phyloP scores from a whole-genome alignment of 2,113 vertebrate genomes.

The Alethe diademata region DNA sequence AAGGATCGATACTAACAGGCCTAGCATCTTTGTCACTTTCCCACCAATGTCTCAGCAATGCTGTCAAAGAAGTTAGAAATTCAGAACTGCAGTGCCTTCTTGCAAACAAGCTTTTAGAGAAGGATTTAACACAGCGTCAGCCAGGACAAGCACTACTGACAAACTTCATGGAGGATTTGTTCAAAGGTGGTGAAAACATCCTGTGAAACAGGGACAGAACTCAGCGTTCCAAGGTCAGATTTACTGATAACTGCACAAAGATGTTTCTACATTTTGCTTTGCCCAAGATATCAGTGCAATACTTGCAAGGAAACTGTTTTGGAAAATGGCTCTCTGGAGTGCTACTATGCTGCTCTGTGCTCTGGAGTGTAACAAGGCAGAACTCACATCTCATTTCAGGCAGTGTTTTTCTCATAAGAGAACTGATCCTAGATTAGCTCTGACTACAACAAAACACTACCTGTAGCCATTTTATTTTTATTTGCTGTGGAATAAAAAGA shows the following conservation, averaged over 20 bases:
- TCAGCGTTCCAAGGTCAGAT: not conserved
- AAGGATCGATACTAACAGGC: accelerated
- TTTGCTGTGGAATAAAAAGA: not conserved
- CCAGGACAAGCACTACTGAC: not conserved
- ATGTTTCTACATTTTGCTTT: not conserved
- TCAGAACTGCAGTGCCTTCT: not conserved
- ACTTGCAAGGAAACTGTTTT: not conserved
- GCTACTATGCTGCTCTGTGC: not conserved
- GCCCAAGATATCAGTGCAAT: not conserved
- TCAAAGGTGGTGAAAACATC: not conserved
- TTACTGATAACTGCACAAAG: not conserved
- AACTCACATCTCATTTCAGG: not conserved
- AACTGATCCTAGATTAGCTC: not conserved
- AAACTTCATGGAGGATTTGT: not conserved
- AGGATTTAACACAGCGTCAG: not conserved
- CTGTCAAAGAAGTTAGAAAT: not conserved
- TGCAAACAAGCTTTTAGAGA: not conserved
- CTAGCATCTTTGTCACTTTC: not conserved
- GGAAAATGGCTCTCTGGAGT: constrained; percentile 17
- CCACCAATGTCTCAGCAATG: not conserved
- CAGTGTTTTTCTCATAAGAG: not conserved
- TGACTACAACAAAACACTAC: not conserved
- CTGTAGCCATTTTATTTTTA: not conserved
- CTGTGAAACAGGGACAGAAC: not conserved
- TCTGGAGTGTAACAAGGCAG: not conserved